Evolutionary conservation across 2,888 invertebrate genomes (phyloP).

Genomic region (Sepioteuthis lessoniana): DNA sequence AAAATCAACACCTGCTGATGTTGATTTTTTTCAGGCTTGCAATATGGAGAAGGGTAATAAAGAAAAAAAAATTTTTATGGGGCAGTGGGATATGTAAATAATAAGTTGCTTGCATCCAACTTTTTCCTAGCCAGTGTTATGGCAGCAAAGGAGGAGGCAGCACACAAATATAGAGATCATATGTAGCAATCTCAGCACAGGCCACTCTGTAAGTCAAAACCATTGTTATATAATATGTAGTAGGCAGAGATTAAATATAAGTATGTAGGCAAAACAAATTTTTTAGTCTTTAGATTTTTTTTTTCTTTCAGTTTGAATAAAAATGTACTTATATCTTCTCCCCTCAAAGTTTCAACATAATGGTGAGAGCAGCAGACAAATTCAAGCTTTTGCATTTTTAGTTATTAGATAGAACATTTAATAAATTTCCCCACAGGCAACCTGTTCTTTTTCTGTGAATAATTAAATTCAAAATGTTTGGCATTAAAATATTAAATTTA

Average conservation of each 20-base stretch:
- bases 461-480: constrained; percentile 33
- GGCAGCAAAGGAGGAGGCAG: neutral
- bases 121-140: neutral
- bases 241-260: neutral
- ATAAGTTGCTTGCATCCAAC: constrained; percentile 33
- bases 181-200: constrained; percentile 1
- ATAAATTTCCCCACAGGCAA: neutral
- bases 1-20: too few species aligned
- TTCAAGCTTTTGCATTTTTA: neutral
- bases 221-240: neutral
- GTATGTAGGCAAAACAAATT: neutral
- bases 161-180: constrained; percentile 33
- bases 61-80: neutral
- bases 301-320: neutral
- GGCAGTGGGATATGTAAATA: constrained; percentile 7
- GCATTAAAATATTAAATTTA: neutral
- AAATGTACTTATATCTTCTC: constrained; percentile 8
- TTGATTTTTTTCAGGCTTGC: neutral
- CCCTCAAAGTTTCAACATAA: neutral
- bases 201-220: neutral
- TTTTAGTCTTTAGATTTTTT: neutral
- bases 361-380: neutral
- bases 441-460: neutral
- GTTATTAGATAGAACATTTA: neutral
- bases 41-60: neutral